phyloP scores from a whole-genome alignment of 2,888 invertebrate genomes.

The Caenorhabditis virilis region DNA sequence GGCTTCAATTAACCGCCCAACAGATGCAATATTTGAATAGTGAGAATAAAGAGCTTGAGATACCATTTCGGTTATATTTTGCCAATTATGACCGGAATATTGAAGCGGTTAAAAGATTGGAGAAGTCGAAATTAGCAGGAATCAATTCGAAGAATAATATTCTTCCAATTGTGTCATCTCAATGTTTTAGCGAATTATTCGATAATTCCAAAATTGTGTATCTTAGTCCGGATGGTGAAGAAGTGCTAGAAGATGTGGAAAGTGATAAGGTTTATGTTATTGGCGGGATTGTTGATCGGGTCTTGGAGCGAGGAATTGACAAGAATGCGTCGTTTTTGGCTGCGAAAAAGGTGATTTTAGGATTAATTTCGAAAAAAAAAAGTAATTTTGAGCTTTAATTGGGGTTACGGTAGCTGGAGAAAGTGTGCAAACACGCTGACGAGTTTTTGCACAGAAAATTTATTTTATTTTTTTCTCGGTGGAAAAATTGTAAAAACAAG shows the following conservation, averaged over 20 bases:
- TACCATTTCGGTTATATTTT: slow-evolving; percentile 61
- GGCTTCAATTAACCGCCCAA: slow-evolving; percentile 52
- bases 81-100: slow-evolving; percentile 47
- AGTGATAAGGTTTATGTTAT: slow-evolving; percentile 56
- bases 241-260: slow-evolving; percentile 47
- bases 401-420: too few relatives aligned
- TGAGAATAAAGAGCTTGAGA: slow-evolving; percentile 36
- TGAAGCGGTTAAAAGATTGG: slow-evolving; percentile 4
- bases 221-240: slow-evolving; percentile 62
- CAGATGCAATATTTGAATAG: slow-evolving; percentile 55
- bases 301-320: slow-evolving; percentile 54
- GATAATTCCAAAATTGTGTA: slow-evolving; percentile 36
- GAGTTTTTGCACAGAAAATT: too few relatives aligned
- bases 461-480: too few relatives aligned
- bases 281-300: slow-evolving; percentile 67
- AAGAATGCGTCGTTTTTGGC: slow-evolving; percentile 53
- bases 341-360: slow-evolving; percentile 45
- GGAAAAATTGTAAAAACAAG: too few relatives aligned
- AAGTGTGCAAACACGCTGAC: too few relatives aligned
- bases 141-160: slow-evolving; percentile 1
- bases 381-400: too few relatives aligned
- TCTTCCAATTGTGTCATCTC: slow-evolving; percentile 4
- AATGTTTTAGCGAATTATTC: not conserved
- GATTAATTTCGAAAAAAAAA: too few relatives aligned
- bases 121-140: slow-evolving; percentile 5